Percentiles rank a stretch among this genome's conserved stretches.
These are phyloP conservation scores for Muntiacus muntjak DNA, from an alignment of 2,113 vertebrate species.

Conservation along the genomic window DNA sequence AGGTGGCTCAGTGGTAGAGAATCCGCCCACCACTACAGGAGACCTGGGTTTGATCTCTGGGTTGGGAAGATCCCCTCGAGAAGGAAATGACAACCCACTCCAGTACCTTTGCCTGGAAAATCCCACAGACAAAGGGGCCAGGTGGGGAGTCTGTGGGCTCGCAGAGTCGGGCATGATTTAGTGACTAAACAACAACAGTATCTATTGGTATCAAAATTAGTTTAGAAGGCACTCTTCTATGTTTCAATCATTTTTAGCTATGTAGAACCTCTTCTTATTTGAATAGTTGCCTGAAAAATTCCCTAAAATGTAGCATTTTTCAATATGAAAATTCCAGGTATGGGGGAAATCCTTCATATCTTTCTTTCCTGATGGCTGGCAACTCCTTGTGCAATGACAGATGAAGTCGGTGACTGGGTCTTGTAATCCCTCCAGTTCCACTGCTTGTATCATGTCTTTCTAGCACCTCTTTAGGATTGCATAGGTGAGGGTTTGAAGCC, in stretches of 20 bases:
- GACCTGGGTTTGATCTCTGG: not conserved
- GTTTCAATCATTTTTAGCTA: not conserved
- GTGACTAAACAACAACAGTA: not conserved
- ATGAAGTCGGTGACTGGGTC: not conserved
- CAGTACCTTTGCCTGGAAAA: not conserved
- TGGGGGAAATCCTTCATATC: fast-evolving
- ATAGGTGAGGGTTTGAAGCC: not conserved
- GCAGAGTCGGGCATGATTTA: not conserved
- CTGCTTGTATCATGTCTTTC: not conserved
- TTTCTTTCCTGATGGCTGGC: too few species aligned
- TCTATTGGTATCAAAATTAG: not conserved
- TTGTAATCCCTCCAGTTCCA: fast-evolving
- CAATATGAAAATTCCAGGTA: not conserved
- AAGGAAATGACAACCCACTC: not conserved
- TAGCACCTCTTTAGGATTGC: not conserved
- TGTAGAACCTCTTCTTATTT: not conserved
- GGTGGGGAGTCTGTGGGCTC: not conserved
- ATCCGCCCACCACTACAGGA: not conserved
- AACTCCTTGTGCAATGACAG: too few species aligned
- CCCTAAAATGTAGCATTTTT: not conserved
- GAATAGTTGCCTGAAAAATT: not conserved
- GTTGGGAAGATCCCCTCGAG: not conserved
- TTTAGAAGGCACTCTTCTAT: not conserved
- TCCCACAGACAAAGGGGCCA: not conserved
- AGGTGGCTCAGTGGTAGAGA: not conserved